Percentiles rank a stretch among this genome's conserved stretches.
Conservation (phyloP, 2,113 vertebrate species). For the Nanorana parkeri region DNA sequence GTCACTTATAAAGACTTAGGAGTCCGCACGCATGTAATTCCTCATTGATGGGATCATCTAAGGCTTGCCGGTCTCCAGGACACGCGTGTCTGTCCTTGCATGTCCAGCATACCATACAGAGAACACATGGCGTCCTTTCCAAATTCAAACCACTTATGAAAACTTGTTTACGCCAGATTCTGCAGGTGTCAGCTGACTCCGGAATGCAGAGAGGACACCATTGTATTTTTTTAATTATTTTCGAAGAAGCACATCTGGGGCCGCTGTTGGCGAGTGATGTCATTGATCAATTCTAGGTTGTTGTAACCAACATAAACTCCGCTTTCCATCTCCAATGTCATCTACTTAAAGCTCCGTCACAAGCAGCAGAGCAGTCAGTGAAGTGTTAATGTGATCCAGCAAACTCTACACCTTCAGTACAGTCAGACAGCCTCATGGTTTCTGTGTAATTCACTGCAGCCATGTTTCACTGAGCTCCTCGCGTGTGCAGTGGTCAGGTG, state of each 20-base stretch:
- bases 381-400: too few relatives aligned
- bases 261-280: constrained; percentile 66
- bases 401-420: too few relatives aligned
- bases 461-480: too few relatives aligned
- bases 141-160: constrained; percentile 83
- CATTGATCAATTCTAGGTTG: constrained; percentile 36
- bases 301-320: not conserved
- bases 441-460: too few relatives aligned
- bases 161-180: constrained; percentile 95
- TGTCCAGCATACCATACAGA: not conserved
- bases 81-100: constrained; percentile 64
- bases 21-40: too few relatives aligned
- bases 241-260: constrained; percentile 78
- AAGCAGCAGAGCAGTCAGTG: too few relatives aligned
- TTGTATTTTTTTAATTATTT: constrained; percentile 67
- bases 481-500: too few relatives aligned
- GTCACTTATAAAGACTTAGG: too few relatives aligned
- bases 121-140: not conserved
- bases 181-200: constrained; percentile 89
- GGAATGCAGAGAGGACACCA: constrained; percentile 61
- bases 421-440: too few relatives aligned
- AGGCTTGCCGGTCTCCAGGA: constrained; percentile 60
- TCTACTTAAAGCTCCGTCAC: too few relatives aligned
- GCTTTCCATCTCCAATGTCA: too few relatives aligned
- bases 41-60: too few relatives aligned